Evolutionary conservation across 2,888 invertebrate species (phyloP), one percentile per base, ranked within the genome.

Genomic region (Drosophila neotestacea): DNA sequence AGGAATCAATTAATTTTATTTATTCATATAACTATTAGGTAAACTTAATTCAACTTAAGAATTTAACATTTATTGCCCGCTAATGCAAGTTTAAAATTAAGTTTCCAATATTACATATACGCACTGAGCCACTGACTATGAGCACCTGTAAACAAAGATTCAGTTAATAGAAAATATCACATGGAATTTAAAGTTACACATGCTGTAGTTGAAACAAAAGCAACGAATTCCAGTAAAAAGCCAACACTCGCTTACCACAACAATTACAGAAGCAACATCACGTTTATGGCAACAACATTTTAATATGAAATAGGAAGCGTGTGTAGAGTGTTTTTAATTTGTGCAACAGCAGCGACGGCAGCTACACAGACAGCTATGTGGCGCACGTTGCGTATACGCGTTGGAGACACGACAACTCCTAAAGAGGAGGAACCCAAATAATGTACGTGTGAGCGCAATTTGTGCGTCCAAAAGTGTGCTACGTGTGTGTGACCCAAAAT

Each of bases 401-500:
- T 73, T 67, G 47, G 3, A 10, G 42, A 54, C 41, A 38, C 51
- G 27, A 65, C 13, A 36, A 38, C n/a, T 4, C 28, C 41, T 6
- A 46, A 48, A 16, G 32, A 27, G 58, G 30, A 59, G 47, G 41
- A 27, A 39, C 54, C 67, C 71, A 69, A 73, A 71, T 74, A 54
- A 70, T 68, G 73, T 81, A 84, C 83, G 85, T 84, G 83, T 73
- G 79, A 69, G 81, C 68, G 44, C 47, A 77, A 78, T 67, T 73
- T 73, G 67, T 62, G 47, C 13, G 55, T 58, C 58, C 65, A 58
- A 78, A 81, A 79, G 75, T 74, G 81, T 75, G 81, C 66, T 77
- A 85, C 84, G 84, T 87, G 85, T 84, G 82, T 82, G 81, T 79
- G 84, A 88, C 83, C 88, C 86, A 85, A 86, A 85, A 87, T 88